phyloP scores from a whole-genome alignment of 2,113 vertebrate species.

The Gambusia holbrooki region DNA sequence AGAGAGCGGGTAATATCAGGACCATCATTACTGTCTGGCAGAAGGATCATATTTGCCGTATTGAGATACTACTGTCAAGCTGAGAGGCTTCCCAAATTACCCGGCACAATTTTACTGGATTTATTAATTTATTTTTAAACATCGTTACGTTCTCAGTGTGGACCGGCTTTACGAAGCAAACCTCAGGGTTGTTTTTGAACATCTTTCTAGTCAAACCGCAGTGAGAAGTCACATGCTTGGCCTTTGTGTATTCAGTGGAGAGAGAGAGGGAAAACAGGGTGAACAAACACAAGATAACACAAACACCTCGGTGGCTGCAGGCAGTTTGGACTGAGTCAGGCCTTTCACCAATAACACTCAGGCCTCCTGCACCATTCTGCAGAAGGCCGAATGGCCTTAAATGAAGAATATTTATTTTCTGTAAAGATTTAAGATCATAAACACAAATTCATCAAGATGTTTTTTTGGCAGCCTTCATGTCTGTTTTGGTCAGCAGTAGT shows the following conservation, averaged over 20 bases:
- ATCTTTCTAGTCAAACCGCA: constrained; percentile 18
- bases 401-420: background rate
- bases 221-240: constrained; percentile 26
- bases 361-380: background rate
- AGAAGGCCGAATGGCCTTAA: no score
- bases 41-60: constrained; percentile 24
- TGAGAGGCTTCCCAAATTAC: constrained; percentile 14
- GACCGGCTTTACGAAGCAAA: constrained; percentile 31
- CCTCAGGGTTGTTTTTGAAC: constrained; percentile 28
- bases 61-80: constrained; percentile 16
- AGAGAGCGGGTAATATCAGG: constrained; percentile 32
- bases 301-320: constrained; percentile 42
- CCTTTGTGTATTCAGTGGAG: constrained; percentile 40
- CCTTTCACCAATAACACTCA: background rate
- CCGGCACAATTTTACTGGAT: constrained; percentile 1
- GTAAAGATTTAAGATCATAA: background rate
- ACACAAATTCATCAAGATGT: background rate
- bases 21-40: constrained; percentile 35
- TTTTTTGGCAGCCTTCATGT: background rate
- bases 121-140: background rate
- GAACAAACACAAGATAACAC: constrained; percentile 36
- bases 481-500: background rate
- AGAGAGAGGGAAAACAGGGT: constrained; percentile 44
- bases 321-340: constrained; percentile 14
- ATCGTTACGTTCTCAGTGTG: constrained; percentile 10